Conservation (phyloP, 2,888 invertebrate species). For the Leucophenga montana region DNA sequence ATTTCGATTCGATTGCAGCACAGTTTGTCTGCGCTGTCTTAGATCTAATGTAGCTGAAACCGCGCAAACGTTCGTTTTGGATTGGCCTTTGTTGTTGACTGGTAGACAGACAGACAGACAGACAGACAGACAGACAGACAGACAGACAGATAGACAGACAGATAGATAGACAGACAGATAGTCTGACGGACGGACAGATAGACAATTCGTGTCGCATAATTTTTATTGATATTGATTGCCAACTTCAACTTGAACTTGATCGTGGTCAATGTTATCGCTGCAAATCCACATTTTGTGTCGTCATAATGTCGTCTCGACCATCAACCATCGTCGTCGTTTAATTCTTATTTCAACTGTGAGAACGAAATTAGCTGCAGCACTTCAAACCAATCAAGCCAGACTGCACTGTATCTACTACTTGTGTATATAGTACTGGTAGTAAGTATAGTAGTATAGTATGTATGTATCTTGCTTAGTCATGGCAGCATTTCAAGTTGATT, state of each 20-base stretch:
- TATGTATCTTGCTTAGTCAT: slow-evolving; percentile 30
- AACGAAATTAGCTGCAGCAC: slow-evolving; percentile 45
- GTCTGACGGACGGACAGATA: not conserved
- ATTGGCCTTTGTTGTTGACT: not conserved
- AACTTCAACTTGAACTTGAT: slow-evolving; percentile 36
- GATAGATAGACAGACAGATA: too few relatives aligned
- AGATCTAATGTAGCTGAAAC: slow-evolving; percentile 15
- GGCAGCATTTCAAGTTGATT: slow-evolving; percentile 13
- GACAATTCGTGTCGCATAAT: slow-evolving; percentile 17
- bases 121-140: not conserved
- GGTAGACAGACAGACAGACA: not conserved
- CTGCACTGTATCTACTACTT: not conserved
- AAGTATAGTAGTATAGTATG: not conserved
- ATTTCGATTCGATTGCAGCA: not conserved
- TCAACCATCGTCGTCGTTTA: slow-evolving; percentile 41
- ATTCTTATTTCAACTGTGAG: slow-evolving; percentile 48
- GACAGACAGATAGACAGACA: too few relatives aligned
- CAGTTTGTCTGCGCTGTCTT: slow-evolving; percentile 5
- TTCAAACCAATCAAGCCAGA: slow-evolving; percentile 28
- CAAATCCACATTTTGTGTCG: not conserved
- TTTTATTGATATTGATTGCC: slow-evolving; percentile 26
- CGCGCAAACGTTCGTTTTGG: slow-evolving; percentile 17
- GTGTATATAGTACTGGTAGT: not conserved
- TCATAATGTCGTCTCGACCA: not conserved
- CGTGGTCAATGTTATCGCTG: slow-evolving; percentile 33